Evolutionary conservation across 2,797 vertebrate species (phyloP).

Genomic region (Platalea minor): DNA sequence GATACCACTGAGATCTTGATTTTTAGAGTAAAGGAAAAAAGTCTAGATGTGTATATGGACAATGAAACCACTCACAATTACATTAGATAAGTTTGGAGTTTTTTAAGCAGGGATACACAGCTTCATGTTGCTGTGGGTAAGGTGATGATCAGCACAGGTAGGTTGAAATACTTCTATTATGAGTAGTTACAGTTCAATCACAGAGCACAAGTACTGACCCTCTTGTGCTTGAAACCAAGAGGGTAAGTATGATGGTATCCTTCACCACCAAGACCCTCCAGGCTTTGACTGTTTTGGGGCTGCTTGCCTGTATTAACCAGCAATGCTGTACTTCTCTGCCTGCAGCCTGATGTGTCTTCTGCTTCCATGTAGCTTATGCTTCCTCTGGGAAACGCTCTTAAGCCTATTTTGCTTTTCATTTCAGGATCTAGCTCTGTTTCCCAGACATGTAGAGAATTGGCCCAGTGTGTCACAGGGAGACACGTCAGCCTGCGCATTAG

Average conservation of each 20-base stretch:
- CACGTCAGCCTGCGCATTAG: rapidly evolving
- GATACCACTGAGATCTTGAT: not conserved
- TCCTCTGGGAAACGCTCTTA: not conserved
- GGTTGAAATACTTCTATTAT: not conserved
- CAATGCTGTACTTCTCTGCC: not conserved
- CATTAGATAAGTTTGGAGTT: not conserved
- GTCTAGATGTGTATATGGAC: not conserved
- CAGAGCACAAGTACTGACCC: not conserved
- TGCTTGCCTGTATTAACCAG: not conserved
- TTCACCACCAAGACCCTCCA: not conserved
- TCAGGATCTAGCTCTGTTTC: not conserved
- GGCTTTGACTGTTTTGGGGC: not conserved
- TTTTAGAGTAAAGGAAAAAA: not conserved
- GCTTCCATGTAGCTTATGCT: not conserved
- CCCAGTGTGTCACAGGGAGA: not conserved
- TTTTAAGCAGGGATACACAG: not conserved
- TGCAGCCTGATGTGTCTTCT: not conserved
- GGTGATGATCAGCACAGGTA: not conserved
- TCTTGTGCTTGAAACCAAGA: not conserved
- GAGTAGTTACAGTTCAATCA: not conserved
- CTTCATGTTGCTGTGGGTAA: not conserved
- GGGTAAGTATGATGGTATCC: not conserved
- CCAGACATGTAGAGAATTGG: not conserved
- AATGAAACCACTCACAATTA: not conserved
- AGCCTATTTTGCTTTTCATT: not conserved